Evolutionary conservation across 1,140 invertebrate species (phyloP).

Genomic region (Coenobita brevimanus): DNA sequence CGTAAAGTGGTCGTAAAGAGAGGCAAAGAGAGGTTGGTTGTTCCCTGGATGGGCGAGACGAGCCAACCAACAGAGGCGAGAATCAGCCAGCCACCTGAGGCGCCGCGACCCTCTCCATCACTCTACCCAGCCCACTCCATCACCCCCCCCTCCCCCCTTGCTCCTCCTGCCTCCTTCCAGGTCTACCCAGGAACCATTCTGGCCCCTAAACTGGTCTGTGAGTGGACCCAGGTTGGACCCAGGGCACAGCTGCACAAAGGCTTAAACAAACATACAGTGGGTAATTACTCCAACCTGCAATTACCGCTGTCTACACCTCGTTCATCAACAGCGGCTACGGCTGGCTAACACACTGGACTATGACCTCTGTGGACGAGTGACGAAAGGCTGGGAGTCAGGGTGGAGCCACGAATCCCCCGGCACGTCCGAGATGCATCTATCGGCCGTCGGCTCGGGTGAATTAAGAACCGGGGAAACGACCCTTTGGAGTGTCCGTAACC

Average conservation of each 20-base stretch:
- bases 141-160: neutral
- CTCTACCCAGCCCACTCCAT: neutral
- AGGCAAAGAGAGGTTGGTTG: too few species aligned
- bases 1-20: too few species aligned
- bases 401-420: neutral
- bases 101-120: neutral
- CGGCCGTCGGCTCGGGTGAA: slow-evolving; percentile 54
- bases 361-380: neutral
- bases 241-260: slow-evolving; percentile 64
- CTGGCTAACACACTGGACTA: slow-evolving; percentile 10
- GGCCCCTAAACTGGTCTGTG: slow-evolving; percentile 44
- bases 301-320: slow-evolving; percentile 65
- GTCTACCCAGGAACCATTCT: slow-evolving; percentile 21
- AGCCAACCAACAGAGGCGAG: slow-evolving; percentile 17
- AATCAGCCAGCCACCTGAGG: slow-evolving; percentile 15
- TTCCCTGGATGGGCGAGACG: too few species aligned
- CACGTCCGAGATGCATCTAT: slow-evolving; percentile 53
- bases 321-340: slow-evolving; percentile 47
- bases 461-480: slow-evolving; percentile 61
- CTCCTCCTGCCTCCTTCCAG: neutral
- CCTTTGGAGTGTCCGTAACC: slow-evolving; percentile 55
- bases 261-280: slow-evolving; percentile 66
- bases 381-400: slow-evolving; percentile 18
- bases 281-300: slow-evolving; percentile 67
- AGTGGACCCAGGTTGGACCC: slow-evolving; percentile 58